phyloP scores from a whole-genome alignment of 2,888 invertebrate species.

The Anthoptus insignis region DNA sequence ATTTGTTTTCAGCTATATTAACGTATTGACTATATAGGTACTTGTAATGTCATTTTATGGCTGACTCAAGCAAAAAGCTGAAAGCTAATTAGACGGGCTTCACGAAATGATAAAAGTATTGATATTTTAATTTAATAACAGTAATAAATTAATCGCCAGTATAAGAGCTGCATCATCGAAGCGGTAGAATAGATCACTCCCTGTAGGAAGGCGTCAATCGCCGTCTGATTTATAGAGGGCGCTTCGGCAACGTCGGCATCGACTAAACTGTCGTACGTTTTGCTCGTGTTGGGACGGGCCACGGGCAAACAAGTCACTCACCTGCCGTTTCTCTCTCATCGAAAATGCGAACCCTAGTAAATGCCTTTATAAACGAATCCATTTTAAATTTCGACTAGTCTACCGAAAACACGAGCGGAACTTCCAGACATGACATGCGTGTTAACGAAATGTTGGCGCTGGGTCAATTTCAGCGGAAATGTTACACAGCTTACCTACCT shows the following conservation, averaged over 20 bases:
- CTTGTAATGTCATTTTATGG: too few species aligned
- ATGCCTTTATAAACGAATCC: slow-evolving; percentile 83
- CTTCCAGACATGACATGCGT: slow-evolving; percentile 83
- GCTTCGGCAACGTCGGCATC: slow-evolving; percentile 72
- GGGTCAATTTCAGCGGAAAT: slow-evolving; percentile 74
- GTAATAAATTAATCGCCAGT: too few species aligned
- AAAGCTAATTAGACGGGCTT: too few species aligned
- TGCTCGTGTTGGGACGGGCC: slow-evolving; percentile 74
- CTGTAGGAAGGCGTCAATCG: slow-evolving; percentile 85
- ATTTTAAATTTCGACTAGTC: slow-evolving; percentile 82
- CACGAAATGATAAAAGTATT: too few species aligned
- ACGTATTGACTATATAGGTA: too few species aligned
- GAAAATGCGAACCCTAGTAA: slow-evolving; percentile 81
- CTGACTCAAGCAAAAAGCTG: too few species aligned
- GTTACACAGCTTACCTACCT: slow-evolving; percentile 61
- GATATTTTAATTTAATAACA: too few species aligned
- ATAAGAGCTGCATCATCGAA: slow-evolving; percentile 76
- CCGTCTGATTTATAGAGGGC: slow-evolving; percentile 82
- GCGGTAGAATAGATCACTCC: slow-evolving; percentile 84
- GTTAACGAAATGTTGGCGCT: slow-evolving; percentile 78
- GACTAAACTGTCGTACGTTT: slow-evolving; percentile 82
- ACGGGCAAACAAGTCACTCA: slow-evolving; percentile 86
- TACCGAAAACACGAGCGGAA: slow-evolving; percentile 79
- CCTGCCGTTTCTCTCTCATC: slow-evolving; percentile 80
- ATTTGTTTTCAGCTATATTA: too few species aligned